Percentiles rank a stretch among this genome's conserved stretches.
These are phyloP conservation scores for Epirrhoe alternata DNA, from an alignment of 2,888 invertebrate genomes.

Conservation along the genomic window DNA sequence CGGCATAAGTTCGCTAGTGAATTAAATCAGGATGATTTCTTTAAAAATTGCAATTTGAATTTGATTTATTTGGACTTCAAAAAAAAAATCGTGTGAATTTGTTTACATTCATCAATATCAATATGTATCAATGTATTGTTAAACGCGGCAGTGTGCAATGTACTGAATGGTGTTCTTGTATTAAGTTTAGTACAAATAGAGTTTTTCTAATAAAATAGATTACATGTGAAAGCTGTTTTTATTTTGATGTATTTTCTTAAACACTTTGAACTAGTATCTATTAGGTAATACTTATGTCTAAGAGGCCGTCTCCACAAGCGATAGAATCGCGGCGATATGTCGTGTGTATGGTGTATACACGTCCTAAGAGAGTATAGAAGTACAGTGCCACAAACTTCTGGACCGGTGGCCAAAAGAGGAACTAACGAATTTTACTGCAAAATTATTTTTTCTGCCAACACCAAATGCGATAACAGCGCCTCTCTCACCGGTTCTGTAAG, in stretches of 20 bases:
- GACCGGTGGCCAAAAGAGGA: no score
- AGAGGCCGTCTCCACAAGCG: no score
- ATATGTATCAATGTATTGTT: background rate
- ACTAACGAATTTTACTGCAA: no score
- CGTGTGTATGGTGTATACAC: background rate
- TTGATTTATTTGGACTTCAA: background rate
- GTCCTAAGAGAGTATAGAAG: no score
- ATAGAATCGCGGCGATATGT: background rate
- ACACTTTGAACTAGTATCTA: no score
- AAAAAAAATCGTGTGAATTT: background rate
- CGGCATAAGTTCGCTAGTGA: no score
- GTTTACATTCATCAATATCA: background rate
- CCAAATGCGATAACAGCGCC: no score
- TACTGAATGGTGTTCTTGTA: constrained; percentile 24
- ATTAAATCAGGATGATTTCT: background rate
- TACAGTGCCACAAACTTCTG: no score
- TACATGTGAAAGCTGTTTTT: constrained; percentile 44
- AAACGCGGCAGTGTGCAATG: constrained; percentile 14
- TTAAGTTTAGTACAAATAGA: constrained; percentile 40
- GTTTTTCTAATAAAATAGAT: constrained; percentile 56
- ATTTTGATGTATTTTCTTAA: background rate
- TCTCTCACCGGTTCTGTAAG: no score
- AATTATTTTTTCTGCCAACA: no score
- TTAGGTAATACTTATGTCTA: no score
- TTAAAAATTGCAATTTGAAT: background rate